phyloP scores from a whole-genome alignment of 92 coral and sea anemone genomes.

The Heliopora coerulea region DNA sequence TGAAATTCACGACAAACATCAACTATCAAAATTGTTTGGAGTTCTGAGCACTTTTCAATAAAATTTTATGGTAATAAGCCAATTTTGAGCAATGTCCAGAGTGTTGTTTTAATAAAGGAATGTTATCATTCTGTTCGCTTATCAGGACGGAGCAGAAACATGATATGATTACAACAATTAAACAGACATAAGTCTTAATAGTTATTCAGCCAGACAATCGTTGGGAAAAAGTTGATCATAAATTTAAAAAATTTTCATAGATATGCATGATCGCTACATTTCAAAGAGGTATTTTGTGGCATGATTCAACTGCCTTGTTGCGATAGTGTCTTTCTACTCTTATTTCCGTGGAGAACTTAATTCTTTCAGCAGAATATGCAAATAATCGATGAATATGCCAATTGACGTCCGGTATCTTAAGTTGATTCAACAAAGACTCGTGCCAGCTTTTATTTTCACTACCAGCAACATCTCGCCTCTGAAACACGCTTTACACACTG shows the following conservation, averaged over 20 bases:
- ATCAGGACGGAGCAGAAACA: constrained; percentile 28
- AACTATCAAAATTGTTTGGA: too few species aligned
- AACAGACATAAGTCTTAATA: background rate
- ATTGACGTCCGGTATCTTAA: background rate
- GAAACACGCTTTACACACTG: background rate
- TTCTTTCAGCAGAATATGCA: too few species aligned
- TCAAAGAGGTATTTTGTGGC: too few species aligned
- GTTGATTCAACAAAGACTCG: constrained; percentile 12
- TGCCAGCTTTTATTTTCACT: constrained; percentile 39
- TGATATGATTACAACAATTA: constrained; percentile 1
- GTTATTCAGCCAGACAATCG: too few species aligned
- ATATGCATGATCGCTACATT: background rate
- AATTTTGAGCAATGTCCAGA: too few species aligned
- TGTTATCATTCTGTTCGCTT: constrained; percentile 18
- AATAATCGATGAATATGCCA: too few species aligned
- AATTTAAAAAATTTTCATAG: background rate
- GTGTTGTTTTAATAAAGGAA: constrained; percentile 24
- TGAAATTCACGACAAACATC: too few species aligned
- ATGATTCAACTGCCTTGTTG: background rate
- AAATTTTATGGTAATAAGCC: too few species aligned
- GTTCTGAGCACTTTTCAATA: too few species aligned
- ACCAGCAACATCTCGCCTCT: background rate
- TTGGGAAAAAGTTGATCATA: background rate
- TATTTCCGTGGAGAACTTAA: background rate
- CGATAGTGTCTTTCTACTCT: background rate